Conservation (phyloP, 2,797 vertebrate genomes). For the Rallus crepitans region DNA sequence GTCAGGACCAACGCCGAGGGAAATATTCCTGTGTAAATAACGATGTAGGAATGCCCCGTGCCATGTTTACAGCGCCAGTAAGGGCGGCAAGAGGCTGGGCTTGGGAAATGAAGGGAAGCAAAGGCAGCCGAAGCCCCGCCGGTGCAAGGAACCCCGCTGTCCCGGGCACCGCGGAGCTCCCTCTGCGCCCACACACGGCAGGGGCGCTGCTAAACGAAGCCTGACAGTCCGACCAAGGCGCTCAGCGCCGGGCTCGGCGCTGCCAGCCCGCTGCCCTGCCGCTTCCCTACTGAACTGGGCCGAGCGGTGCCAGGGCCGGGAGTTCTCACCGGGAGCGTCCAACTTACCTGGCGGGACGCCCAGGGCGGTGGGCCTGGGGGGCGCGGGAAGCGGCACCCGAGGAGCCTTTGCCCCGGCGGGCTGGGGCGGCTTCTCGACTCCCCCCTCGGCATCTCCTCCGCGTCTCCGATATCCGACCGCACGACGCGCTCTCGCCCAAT, state of each 20-base stretch:
- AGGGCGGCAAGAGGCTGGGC: neutral
- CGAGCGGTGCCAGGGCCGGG: neutral
- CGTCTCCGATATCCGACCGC: neutral
- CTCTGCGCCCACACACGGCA: fast-evolving
- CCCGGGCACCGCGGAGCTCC: fast-evolving
- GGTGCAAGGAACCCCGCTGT: fast-evolving
- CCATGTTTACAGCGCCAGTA: fast-evolving
- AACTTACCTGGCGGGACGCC: neutral
- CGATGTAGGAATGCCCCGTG: fast-evolving
- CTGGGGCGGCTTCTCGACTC: neutral
- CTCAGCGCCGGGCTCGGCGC: neutral
- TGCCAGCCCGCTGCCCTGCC: neutral
- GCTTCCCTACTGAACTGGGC: neutral
- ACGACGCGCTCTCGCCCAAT: neutral
- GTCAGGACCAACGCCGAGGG: neutral
- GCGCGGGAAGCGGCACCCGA: neutral
- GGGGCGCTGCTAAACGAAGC: fast-evolving
- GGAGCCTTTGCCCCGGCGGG: neutral
- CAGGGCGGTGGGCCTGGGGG: neutral
- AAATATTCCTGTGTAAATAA: neutral
- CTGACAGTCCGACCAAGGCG: neutral
- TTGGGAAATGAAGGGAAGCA: fast-evolving
- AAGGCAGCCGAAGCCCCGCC: no score
- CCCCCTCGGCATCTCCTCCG: neutral
- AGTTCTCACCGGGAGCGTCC: neutral